Conservation (phyloP, 2,888 invertebrate species). For the Scrobipalpa atriplicella region DNA sequence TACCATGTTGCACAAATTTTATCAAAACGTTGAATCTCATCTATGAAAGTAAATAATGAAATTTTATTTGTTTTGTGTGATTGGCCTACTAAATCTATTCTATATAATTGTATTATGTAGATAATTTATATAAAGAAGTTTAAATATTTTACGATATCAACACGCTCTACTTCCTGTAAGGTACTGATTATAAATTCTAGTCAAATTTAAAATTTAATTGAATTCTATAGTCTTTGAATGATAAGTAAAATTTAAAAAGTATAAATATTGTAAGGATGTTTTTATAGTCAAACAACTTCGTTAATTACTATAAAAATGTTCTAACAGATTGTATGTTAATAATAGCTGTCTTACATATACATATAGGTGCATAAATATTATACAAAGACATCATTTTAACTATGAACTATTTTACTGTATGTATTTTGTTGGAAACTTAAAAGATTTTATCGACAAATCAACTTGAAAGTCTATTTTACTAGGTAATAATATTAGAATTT, state of each 20-base stretch:
- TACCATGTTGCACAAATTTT: not conserved
- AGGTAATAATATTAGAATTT: conserved; percentile 41
- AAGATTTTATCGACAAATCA: conserved; percentile 79
- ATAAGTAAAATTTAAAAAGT: conserved; percentile 27
- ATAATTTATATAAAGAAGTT: not conserved
- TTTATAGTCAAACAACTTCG: not conserved
- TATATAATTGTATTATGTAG: not conserved
- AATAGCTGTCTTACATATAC: conserved; percentile 26
- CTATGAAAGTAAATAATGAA: too few species aligned
- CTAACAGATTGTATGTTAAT: conserved; percentile 28
- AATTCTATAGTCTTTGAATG: conserved; percentile 51
- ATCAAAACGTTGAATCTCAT: too few species aligned
- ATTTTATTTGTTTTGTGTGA: not conserved
- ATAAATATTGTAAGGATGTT: not conserved
- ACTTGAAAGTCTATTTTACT: conserved; percentile 67
- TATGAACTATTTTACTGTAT: conserved; percentile 35
- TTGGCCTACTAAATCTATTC: conserved; percentile 3
- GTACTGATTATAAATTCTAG: conserved; percentile 74
- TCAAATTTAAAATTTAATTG: conserved; percentile 71
- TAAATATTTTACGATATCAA: conserved; percentile 7
- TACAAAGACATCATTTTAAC: conserved; percentile 30
- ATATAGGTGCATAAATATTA: conserved; percentile 18
- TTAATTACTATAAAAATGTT: not conserved
- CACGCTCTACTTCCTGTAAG: conserved; percentile 50
- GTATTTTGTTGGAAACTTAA: conserved; percentile 65